phyloP scores from a whole-genome alignment of 2,113 vertebrate genomes.

The Pogonocichla stellata region DNA sequence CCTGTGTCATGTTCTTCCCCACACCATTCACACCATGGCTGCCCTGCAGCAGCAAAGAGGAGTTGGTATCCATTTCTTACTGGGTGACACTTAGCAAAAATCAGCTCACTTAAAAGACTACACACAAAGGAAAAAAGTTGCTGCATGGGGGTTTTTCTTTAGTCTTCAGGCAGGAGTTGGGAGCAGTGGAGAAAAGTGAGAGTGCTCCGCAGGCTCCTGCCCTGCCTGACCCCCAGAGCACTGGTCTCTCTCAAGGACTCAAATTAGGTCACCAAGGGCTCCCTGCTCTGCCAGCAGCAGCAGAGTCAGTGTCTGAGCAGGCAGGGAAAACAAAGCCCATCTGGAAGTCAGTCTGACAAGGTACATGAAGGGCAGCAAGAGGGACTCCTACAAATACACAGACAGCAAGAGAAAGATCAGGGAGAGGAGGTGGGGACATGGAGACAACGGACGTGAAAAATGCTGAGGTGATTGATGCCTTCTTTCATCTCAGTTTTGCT shows the following conservation, averaged over 20 bases:
- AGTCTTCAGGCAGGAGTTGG: not conserved
- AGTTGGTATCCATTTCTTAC: not conserved
- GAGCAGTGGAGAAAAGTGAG: fast-evolving
- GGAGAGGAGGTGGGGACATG: not conserved
- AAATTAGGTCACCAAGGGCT: not conserved
- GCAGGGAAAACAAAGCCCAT: not conserved
- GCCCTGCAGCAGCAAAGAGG: not conserved
- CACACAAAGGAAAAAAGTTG: not conserved
- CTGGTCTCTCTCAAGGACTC: not conserved
- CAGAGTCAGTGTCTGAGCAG: not conserved
- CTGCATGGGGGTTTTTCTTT: not conserved
- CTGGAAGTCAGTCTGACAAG: not conserved
- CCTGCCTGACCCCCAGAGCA: not conserved
- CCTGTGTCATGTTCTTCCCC: not conserved
- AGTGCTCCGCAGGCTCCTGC: not conserved
- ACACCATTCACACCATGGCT: not conserved
- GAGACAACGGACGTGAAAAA: not conserved
- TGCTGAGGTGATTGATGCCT: not conserved
- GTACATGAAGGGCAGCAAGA: not conserved
- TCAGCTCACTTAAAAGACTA: not conserved
- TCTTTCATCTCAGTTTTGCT: not conserved
- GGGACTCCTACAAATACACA: not conserved
- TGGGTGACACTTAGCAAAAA: not conserved
- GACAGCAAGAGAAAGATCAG: not conserved
- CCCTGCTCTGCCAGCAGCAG: not conserved